phyloP scores from a whole-genome alignment of 2,888 invertebrate species.

The Lasioglossum leucozonium region DNA sequence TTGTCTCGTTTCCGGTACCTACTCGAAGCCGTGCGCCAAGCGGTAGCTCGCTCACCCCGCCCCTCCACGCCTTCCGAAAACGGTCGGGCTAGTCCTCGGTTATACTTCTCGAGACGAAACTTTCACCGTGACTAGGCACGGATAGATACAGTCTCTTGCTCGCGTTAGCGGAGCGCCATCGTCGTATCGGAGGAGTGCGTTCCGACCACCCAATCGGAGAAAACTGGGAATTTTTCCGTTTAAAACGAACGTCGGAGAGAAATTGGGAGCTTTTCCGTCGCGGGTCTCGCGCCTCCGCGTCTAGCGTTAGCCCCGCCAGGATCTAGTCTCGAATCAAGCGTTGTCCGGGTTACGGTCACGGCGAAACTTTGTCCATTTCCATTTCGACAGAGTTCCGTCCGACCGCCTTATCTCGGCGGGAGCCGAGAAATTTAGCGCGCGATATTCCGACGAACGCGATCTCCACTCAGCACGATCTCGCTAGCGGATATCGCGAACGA shows the following conservation, averaged over 20 bases:
- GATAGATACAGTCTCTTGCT: background rate
- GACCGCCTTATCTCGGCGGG: conserved; percentile 62
- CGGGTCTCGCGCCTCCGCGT: background rate
- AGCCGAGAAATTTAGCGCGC: conserved; percentile 64
- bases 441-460: conserved; percentile 69
- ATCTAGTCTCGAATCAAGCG: conserved; percentile 55
- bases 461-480: conserved; percentile 57
- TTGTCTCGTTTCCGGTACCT: conserved; percentile 83
- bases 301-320: conserved; percentile 10
- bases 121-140: background rate
- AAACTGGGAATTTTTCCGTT: background rate
- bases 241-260: background rate
- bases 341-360: conserved; percentile 56
- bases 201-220: background rate
- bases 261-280: background rate
- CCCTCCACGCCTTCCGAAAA: conserved; percentile 8
- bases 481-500: background rate
- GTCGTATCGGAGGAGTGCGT: background rate
- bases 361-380: conserved; percentile 81
- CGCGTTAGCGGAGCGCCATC: background rate
- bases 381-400: conserved; percentile 74
- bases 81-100: background rate
- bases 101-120: background rate
- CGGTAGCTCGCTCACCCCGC: background rate
- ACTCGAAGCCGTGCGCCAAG: conserved; percentile 17